Percentiles rank a stretch among this genome's conserved stretches.
Evolutionary conservation across 2,888 invertebrate species (phyloP).

Genomic region (Eueremaeus valkanovi): DNA sequence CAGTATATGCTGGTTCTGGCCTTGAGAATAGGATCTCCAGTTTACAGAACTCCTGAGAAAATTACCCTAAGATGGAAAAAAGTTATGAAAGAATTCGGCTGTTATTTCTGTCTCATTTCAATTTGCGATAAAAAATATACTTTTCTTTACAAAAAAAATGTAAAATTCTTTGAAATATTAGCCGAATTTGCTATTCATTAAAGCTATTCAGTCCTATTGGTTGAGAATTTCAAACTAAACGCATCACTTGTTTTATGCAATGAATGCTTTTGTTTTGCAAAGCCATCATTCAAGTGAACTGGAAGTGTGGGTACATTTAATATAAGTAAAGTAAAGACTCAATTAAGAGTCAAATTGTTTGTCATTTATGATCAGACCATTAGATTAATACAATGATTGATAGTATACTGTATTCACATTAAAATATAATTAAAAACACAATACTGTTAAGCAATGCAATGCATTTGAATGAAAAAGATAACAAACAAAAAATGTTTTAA

Average conservation of each 20-base stretch:
- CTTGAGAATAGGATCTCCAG: slow-evolving; percentile 29
- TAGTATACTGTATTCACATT: slow-evolving; percentile 5
- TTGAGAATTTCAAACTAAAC: too few relatives aligned
- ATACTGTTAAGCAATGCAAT: background rate
- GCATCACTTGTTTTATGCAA: background rate
- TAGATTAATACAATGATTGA: slow-evolving; percentile 6
- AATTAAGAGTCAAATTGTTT: slow-evolving; percentile 24
- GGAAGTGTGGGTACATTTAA: background rate
- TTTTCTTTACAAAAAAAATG: background rate
- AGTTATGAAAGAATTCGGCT: too few relatives aligned
- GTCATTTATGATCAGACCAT: slow-evolving; percentile 15
- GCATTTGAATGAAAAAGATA: background rate
- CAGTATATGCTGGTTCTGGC: background rate
- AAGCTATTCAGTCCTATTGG: too few relatives aligned
- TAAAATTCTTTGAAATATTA: background rate
- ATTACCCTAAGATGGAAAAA: too few relatives aligned
- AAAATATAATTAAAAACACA: background rate
- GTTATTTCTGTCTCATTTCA: too few relatives aligned
- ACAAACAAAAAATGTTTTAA: background rate
- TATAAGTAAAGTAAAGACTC: background rate
- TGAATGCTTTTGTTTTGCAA: background rate
- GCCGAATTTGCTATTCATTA: background rate
- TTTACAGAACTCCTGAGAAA: slow-evolving; percentile 2
- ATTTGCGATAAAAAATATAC: too few relatives aligned
- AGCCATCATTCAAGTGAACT: background rate